Conservation (phyloP, 2,888 invertebrate genomes). For the Latheticus oryzae region DNA sequence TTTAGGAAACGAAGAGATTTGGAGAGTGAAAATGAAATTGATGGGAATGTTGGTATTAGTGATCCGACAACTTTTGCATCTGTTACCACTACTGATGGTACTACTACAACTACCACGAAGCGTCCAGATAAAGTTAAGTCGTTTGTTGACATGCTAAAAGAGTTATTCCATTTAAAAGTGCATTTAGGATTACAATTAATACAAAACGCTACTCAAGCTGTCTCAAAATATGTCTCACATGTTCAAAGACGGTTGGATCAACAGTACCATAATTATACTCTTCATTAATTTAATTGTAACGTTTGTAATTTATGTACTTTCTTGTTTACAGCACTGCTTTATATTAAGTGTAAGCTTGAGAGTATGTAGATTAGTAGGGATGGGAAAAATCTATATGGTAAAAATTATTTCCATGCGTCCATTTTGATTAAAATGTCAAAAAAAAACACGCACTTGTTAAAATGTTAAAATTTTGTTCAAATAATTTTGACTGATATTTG, state of each 20-base stretch:
- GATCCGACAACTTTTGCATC: conserved; percentile 9
- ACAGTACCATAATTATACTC: conserved; percentile 46
- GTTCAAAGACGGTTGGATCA: conserved; percentile 66
- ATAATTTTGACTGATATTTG: too few relatives aligned
- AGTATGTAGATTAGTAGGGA: conserved; percentile 44
- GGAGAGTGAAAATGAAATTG: conserved; percentile 34
- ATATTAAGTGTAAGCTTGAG: conserved; percentile 36
- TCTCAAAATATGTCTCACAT: conserved; percentile 74
- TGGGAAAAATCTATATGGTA: too few relatives aligned
- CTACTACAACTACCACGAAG: conserved; percentile 36
- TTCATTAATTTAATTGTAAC: conserved; percentile 10
- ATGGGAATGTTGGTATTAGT: conserved; percentile 10
- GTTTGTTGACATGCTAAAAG: conserved; percentile 72
- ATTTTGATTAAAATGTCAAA: too few relatives aligned
- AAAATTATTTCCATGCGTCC: too few relatives aligned
- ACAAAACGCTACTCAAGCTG: conserved; percentile 75
- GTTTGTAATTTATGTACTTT: conserved; percentile 45
- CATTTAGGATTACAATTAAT: conserved; percentile 75
- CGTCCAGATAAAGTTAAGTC: conserved; percentile 57
- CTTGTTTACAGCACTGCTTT: conserved; percentile 39
- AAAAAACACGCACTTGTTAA: too few relatives aligned
- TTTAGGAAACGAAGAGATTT: conserved; percentile 43
- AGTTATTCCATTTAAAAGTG: conserved; percentile 76
- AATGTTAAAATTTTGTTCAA: too few relatives aligned
- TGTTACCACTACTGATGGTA: conserved; percentile 19